Evolutionary conservation across 2,888 invertebrate genomes (phyloP), one percentile per base, ranked within the genome.

Genomic region (Caprella mutica): DNA sequence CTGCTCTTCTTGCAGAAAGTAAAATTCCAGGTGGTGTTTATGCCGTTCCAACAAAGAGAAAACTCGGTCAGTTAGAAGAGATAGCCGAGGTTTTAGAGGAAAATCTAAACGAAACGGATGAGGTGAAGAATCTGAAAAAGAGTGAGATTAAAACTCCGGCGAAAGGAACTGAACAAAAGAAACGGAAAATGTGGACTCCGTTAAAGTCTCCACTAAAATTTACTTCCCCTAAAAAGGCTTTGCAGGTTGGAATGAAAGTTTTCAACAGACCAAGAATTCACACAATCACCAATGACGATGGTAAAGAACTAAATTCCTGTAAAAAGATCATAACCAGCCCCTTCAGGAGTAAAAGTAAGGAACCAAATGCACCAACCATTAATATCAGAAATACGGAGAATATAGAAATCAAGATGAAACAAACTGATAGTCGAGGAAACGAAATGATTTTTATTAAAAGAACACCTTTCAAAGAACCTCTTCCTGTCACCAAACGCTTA

Each of bases 211-310:
- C 61, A n/a, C 30, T 61, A 14, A 61, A 55, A 30, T 42, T 27
- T 27, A 57, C 55, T 29, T 48, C 58, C 38, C 60, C 64, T 6
- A 55, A 55, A 8, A 52, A 56, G 35, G 64, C 64, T 6, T 40
- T 64, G 19, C 64, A 64, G 23, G 64, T 60, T 12, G 60, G 64
- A n/a, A 58, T 58, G 21, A 52, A 56, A 51, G 60, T 64, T 12
- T 64, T 64, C 51, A 40, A 60, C 23, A 55, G 64, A 30, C 64
- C 64, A 5, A 42, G 60, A 24, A 46, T 64, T 21, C 64, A 64
- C 23, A 58, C 60, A n/a, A 64, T 60, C 24, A 64, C 64, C 9
- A 59, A 59, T n/a, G 56, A 58, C 29, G 58, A 58, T 21, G 48
- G 29, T 14, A 29, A 48, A 21, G 48, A 48, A 30, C 19, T 9